A percentile compares a stretch with the other conserved stretches of the same genome.
Evolutionary conservation across 2,888 invertebrate genomes (phyloP).

Genomic region (Cylindroiulus punctatus): DNA sequence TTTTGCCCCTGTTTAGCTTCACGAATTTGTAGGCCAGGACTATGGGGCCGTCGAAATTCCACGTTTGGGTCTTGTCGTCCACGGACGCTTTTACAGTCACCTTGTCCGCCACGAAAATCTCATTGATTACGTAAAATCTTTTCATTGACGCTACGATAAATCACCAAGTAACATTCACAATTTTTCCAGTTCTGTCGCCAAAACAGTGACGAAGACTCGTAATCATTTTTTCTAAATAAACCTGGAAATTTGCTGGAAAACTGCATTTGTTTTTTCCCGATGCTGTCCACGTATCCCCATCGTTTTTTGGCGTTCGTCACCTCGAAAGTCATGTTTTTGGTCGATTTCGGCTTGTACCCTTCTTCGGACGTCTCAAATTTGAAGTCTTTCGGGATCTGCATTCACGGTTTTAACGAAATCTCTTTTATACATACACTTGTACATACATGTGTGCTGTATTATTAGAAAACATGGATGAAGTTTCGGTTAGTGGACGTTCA

Average conservation of each 20-base stretch:
- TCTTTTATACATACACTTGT: too few species aligned
- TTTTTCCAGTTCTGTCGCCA: too few species aligned
- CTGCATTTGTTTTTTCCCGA: background rate
- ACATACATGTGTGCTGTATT: too few species aligned
- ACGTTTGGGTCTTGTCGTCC: background rate
- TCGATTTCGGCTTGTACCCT: background rate
- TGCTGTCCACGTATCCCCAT: background rate
- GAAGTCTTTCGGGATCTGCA: background rate
- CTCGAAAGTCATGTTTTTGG: background rate
- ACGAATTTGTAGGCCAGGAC: conserved; percentile 40
- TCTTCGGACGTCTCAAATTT: background rate
- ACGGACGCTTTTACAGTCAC: background rate
- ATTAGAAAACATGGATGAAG: too few species aligned
- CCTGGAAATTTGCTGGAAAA: background rate
- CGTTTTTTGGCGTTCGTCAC: conserved; percentile 16
- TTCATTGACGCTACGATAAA: background rate
- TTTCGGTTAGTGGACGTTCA: too few species aligned
- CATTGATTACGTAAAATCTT: conserved; percentile 40
- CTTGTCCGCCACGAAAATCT: conserved; percentile 18
- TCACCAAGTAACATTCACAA: too few species aligned
- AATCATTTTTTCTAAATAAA: background rate
- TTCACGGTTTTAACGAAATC: background rate
- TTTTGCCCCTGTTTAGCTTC: background rate
- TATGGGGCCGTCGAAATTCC: conserved; percentile 5
- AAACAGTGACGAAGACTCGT: too few species aligned